Conservation (phyloP, 2,888 invertebrate genomes). For the Eustalomyia histrio region DNA sequence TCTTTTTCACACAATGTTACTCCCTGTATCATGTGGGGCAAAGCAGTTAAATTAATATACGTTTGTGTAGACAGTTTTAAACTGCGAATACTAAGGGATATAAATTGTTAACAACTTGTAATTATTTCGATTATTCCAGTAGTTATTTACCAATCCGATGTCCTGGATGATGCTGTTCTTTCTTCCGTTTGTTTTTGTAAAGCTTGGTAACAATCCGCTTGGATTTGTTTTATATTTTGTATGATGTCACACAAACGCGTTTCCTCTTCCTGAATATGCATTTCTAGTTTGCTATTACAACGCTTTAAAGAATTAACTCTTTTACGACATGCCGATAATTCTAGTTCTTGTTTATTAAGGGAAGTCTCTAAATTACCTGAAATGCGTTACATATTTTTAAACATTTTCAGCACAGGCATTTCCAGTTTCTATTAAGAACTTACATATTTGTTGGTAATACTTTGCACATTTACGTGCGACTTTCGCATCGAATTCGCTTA, state of each 20-base stretch:
- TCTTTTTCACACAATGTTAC: slow-evolving; percentile 40
- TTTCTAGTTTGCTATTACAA: slow-evolving; percentile 27
- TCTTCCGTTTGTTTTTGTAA: slow-evolving; percentile 22
- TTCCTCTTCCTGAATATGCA: slow-evolving; percentile 26
- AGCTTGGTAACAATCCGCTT: slow-evolving; percentile 4
- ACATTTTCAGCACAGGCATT: not conserved
- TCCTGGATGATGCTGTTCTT: not conserved
- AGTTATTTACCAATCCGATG: slow-evolving; percentile 50
- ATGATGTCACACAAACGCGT: not conserved
- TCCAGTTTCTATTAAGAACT: slow-evolving; percentile 3
- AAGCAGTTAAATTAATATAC: slow-evolving; percentile 53
- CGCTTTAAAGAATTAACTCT: slow-evolving; percentile 13
- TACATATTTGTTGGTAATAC: slow-evolving; percentile 40
- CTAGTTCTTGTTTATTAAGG: slow-evolving; percentile 30
- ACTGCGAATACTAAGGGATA: slow-evolving; percentile 35
- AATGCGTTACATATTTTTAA: not conserved
- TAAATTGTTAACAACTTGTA: not conserved
- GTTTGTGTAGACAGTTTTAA: slow-evolving; percentile 56
- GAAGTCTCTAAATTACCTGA: slow-evolving; percentile 29
- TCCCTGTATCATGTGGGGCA: slow-evolving; percentile 57
- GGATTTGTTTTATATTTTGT: slow-evolving; percentile 28
- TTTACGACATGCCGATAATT: slow-evolving; percentile 10
- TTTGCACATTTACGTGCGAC: slow-evolving; percentile 46
- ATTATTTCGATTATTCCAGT: not conserved
- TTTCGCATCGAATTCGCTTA: slow-evolving; percentile 39